Base-by-base conservation (phyloP, 2,797 vertebrate species). In the Girardinus metallicus region DNA sequence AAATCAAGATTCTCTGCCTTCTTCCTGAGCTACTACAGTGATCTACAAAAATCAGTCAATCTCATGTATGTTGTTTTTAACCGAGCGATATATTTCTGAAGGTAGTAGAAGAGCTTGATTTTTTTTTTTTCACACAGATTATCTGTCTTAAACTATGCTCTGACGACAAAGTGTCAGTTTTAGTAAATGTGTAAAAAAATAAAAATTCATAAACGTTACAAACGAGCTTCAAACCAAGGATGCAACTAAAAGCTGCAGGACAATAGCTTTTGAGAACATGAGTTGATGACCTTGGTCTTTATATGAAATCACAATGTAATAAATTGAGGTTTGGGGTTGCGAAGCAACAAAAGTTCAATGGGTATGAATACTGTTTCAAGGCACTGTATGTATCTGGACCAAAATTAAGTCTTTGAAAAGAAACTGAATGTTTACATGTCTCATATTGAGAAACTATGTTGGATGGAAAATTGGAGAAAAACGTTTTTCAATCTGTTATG, bases 361-460 rank as follows among this genome's bases (percentile, higher is more conserved):
- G 66, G 39, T 70, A 43, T 70, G 23, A 70, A 70, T 46, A n/a
- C 1, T 72, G 12, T 46, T 72, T 72, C n/a, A 18, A 46, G 41
- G 41, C 26, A 46, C 43, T 72, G 26, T 84, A 80, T 85, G 80
- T 81, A 83, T 87, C 78, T 72, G 93, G 92, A 94, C 90, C 92
- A 93, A 93, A 91, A 85, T 73, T 46, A 85, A 51, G 82, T 83
- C 75, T 87, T 76, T 74, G 77, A 76, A 62, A 76, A 73, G n/a
- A 79, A 89, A 88, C 47, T 74, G 73, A 89, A 88, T 86, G 91
- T 91, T 92, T 91, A 91, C 84, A 88, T 94, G 90, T 95, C 94
- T 96, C 95, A 95, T 93, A 96, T 95, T 96, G 94, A 96, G 94
- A 96, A 94, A 84, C 81, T 83, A 84, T 83, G 74, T 83, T 36